phyloP scores from a whole-genome alignment of 2,888 invertebrate genomes.

The Dermolepida albohirtum region DNA sequence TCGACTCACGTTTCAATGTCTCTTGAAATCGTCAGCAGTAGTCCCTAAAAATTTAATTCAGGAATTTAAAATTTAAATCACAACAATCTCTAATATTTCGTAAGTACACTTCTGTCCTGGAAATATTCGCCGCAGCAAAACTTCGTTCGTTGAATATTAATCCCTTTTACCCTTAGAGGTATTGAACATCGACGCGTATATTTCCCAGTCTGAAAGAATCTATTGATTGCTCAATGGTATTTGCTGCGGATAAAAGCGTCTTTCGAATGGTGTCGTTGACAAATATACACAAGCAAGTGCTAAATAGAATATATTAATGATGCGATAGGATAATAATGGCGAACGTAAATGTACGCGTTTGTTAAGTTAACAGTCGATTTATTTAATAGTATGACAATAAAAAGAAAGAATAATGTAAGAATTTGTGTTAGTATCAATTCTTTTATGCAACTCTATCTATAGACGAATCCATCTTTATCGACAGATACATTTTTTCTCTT shows the following conservation, averaged over 20 bases:
- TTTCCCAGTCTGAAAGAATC: slow-evolving; percentile 17
- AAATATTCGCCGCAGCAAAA: no score
- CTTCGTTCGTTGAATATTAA: slow-evolving; percentile 15
- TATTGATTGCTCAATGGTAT: slow-evolving; percentile 20
- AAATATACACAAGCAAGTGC: slow-evolving; percentile 11
- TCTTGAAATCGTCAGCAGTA: background rate
- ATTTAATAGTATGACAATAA: no score
- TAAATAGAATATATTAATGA: slow-evolving; percentile 19
- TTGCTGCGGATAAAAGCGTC: background rate
- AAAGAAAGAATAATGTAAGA: no score
- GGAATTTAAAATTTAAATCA: slow-evolving; percentile 28
- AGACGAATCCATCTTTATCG: no score
- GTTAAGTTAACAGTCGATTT: no score
- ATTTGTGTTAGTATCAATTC: no score
- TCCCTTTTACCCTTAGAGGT: background rate
- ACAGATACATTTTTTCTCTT: no score
- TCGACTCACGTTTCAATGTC: background rate
- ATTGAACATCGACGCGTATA: slow-evolving; percentile 20
- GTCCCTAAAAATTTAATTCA: background rate
- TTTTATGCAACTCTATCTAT: no score
- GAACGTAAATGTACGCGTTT: background rate
- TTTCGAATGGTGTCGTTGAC: background rate
- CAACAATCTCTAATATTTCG: slow-evolving; percentile 25
- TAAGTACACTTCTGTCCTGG: slow-evolving; percentile 9
- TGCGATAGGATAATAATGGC: background rate